Base-by-base conservation (phyloP, 2,888 invertebrate genomes). In the Orgyia antiqua region DNA sequence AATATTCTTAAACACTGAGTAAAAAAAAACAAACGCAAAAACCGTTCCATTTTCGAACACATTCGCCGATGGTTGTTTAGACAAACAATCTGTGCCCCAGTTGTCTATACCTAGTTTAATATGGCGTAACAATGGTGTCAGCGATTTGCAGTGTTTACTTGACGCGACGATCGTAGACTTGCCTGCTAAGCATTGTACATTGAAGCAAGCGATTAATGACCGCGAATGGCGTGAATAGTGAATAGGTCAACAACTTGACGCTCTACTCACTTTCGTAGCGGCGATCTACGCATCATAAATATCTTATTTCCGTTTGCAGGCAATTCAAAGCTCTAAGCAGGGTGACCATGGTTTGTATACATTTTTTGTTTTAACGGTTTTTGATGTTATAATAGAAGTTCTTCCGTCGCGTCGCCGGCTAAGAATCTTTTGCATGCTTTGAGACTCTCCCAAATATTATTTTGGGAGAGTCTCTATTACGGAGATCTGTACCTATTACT, bases 71-170 rank as follows among this genome's bases (percentile, higher is more conserved):
- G 40, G 36, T 42, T 42, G 52, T 39, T 30, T 15, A 27, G 8
- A 29, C 31, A 42, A 52, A 52, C 50, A 45, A 51, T 49, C 42
- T 45, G 40, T 49, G 55, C 37, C 58, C 57, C 42, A 54, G 42
- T 51, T 60, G 45, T 34, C 44, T 42, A 51, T 31, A 42, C 33
- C 43, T 43, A 46, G 4, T 49, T 51, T 59, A 58, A 57, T 42
- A 53, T 49, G 39, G 45, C 51, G 51, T 50, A 51, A 58, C 58
- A 58, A 60, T 47, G 36, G 49, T 60, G 58, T 56, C 58, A 56
- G 33, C 39, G 33, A 47, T 51, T 45, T 32, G 33, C 39, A 23
- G 39, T 42, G 43, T 51, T 53, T 46, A 51, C 39, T 33, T 39
- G 39, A 33, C 29, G 42, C 32, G 33, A 32, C 15, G 10, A 36